Evolutionary conservation across 2,888 invertebrate genomes (phyloP).

Genomic region (Clitarchus hookeri): DNA sequence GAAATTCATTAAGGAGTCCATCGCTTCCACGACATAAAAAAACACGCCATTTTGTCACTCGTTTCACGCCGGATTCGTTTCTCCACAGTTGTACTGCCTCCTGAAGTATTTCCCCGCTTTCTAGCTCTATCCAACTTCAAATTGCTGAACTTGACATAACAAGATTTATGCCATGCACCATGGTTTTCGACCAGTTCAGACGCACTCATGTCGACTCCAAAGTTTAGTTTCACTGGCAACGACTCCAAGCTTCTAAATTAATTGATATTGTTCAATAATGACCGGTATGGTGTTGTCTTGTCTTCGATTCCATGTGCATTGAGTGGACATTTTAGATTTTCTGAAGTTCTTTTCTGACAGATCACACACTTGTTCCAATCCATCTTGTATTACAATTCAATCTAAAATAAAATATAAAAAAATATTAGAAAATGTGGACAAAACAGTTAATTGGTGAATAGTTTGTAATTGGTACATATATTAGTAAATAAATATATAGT

Average conservation of each 20-base stretch:
- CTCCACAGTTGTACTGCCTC: neutral
- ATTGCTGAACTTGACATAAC: no score
- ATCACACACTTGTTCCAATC: neutral
- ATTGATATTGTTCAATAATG: neutral
- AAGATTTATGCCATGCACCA: neutral
- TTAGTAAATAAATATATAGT: no score
- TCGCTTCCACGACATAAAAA: neutral
- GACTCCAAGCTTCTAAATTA: conserved; percentile 11
- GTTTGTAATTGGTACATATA: no score
- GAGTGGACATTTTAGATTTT: no score
- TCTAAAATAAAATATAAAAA: no score
- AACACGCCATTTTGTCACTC: neutral
- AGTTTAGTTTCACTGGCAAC: conserved; percentile 22
- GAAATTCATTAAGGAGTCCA: conserved; percentile 3
- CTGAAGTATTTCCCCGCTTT: no score
- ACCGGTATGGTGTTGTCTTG: neutral
- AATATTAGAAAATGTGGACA: no score
- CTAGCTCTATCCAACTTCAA: no score
- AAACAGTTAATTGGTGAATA: no score
- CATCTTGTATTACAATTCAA: no score
- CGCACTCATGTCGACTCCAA: neutral
- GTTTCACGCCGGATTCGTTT: neutral
- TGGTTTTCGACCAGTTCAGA: neutral
- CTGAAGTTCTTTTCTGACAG: no score
- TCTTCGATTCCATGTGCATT: conserved; percentile 15